A percentile compares a stretch with the other conserved stretches of the same genome.
Conservation (phyloP, 1,140 invertebrate species). For the Bombyx mandarina region DNA sequence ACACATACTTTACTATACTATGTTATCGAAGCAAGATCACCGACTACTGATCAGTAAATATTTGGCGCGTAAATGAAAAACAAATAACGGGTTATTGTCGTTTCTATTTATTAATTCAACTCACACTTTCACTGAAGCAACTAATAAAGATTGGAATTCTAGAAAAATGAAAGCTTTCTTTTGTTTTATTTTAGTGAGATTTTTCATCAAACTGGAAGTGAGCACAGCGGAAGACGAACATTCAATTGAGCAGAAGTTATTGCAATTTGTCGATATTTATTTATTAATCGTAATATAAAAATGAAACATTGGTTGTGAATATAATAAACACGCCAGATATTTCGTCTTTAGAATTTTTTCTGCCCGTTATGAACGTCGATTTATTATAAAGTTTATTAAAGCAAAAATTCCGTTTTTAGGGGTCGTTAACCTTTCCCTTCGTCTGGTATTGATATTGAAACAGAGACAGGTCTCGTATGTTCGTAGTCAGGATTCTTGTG, state of each 20-base stretch:
- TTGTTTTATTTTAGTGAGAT: no score
- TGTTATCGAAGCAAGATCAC: no score
- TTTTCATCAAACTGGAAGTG: no score
- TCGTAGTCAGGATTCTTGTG: constrained; percentile 15
- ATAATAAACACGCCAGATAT: constrained; percentile 14
- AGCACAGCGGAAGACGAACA: constrained; percentile 50
- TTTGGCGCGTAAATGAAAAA: no score
- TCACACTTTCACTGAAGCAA: no score
- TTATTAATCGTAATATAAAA: constrained; percentile 5
- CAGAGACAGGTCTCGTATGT: constrained; percentile 60
- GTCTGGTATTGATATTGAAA: constrained; percentile 71
- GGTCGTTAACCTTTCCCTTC: constrained; percentile 37
- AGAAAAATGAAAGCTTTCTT: no score
- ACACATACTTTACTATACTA: no score
- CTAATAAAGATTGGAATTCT: no score
- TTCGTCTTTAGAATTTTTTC: not conserved
- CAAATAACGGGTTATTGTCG: no score
- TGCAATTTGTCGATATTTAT: constrained; percentile 10
- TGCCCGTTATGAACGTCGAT: constrained; percentile 22
- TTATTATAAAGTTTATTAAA: no score
- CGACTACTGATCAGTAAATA: no score
- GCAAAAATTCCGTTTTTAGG: constrained; percentile 1
- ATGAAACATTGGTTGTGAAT: not conserved
- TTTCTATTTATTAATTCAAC: no score
- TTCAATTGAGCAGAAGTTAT: constrained; percentile 46